Evolutionary conservation across 2,888 invertebrate species (phyloP), one percentile per base, ranked within the genome.

Genomic region (Meloe dianella): DNA sequence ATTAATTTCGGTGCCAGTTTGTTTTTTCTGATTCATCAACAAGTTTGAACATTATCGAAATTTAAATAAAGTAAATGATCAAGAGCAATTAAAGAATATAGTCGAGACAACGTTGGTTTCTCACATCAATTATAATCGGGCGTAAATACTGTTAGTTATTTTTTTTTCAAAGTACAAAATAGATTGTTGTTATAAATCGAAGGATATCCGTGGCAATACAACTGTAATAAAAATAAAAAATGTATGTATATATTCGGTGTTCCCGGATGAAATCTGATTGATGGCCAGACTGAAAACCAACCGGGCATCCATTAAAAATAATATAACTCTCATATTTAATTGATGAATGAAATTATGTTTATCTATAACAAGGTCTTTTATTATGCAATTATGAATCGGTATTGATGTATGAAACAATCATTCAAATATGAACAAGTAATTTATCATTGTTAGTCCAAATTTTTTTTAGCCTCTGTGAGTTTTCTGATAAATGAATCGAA

Each of bases 281-380:
- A 51, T 51, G 51, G 22, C 14, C n/a, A n/a, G n/a, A n/a, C n/a
- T n/a, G n/a, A n/a, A n/a, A n/a, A n/a, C n/a, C n/a, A n/a, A n/a
- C n/a, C n/a, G n/a, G n/a, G n/a, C 38, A n/a, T 38, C 14, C 38
- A n/a, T 38, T 38, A 41, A 41, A 41, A 8, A 17, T 41, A 41
- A 41, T 41, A 41, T 17, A 54, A 54, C 22, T 12, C 54, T 41
- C 41, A 41, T 17, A 14, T 12, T 24, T 54, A 54, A 54, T 41
- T 54, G 54, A 54, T 54, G 54, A 54, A 54, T 54, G 54, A 54
- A 54, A 24, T 54, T 54, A 22, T 22, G 12, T 22, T 54, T 54
- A 54, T 54, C 54, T 54, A 24, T 54, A 54, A 54, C 54, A 54
- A 24, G 22, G 54, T 24, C 54, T 54, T 12, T 20, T 54, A 54